These are phyloP conservation scores for Cerastis leucographa DNA, from an alignment of 2,888 invertebrate genomes.

Conservation along the genomic window DNA sequence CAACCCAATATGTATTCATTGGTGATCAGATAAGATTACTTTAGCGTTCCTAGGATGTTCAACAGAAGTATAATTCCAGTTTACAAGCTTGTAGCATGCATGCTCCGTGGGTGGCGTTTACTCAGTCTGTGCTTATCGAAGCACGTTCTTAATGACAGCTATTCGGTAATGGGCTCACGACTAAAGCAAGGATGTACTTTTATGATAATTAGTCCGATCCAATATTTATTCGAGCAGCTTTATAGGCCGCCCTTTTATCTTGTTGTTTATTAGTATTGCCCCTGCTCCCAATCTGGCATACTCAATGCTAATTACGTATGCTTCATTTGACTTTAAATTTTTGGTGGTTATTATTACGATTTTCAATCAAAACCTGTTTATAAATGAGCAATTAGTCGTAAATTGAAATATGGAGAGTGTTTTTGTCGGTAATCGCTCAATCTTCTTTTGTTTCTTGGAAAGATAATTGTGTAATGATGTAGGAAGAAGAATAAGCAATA, in stretches of 20 bases:
- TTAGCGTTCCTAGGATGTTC: constrained; percentile 76
- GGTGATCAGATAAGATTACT: constrained; percentile 78
- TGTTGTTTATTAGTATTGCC: constrained; percentile 85
- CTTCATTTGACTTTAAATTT: constrained; percentile 74
- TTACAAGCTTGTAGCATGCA: constrained; percentile 75
- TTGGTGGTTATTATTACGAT: constrained; percentile 64
- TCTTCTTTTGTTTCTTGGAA: constrained; percentile 52
- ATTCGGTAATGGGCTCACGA: constrained; percentile 86
- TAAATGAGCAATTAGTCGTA: constrained; percentile 44
- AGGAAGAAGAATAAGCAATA: constrained; percentile 68
- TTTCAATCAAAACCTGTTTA: constrained; percentile 53
- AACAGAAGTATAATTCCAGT: constrained; percentile 80
- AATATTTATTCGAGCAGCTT: constrained; percentile 86
- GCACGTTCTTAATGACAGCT: constrained; percentile 85
- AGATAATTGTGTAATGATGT: constrained; percentile 63
- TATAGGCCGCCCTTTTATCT: constrained; percentile 85
- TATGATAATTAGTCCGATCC: constrained; percentile 88
- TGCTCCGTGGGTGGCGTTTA: constrained; percentile 84
- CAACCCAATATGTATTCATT: constrained; percentile 81
- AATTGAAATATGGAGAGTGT: constrained; percentile 27
- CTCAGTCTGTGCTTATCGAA: constrained; percentile 78
- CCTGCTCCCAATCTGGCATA: constrained; percentile 78
- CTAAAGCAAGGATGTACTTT: constrained; percentile 83
- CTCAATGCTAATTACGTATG: constrained; percentile 79
- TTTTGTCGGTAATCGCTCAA: constrained; percentile 40